These are phyloP conservation scores for Geopemphigus sp. DNA, from an alignment of 1,140 invertebrate species.

Conservation along the genomic window DNA sequence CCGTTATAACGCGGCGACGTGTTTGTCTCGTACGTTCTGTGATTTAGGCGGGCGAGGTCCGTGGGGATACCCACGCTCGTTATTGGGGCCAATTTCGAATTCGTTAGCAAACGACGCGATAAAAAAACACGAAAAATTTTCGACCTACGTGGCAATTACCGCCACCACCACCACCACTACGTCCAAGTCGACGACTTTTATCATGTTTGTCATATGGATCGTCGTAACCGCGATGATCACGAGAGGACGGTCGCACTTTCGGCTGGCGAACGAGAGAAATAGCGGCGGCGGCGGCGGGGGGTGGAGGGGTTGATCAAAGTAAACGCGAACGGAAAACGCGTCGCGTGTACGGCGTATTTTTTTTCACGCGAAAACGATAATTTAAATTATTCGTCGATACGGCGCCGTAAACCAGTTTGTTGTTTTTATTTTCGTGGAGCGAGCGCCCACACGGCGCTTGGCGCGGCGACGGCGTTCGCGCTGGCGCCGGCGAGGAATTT, in stretches of 20 bases:
- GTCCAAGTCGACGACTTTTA: neutral
- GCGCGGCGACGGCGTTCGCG: neutral
- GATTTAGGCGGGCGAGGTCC: neutral
- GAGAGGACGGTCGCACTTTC: neutral
- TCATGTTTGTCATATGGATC: constrained; percentile 1
- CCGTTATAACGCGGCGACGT: neutral
- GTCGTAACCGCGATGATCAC: too few species aligned
- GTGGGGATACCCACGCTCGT: constrained; percentile 3
- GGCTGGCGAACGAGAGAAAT: neutral
- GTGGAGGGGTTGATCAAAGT: neutral
- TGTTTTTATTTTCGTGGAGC: neutral
- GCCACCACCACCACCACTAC: too few species aligned
- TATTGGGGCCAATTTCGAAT: constrained; percentile 34
- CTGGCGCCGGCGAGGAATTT: constrained; percentile 12
- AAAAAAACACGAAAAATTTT: constrained; percentile 34
- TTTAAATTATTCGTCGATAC: constrained; percentile 32
- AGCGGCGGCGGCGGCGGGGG: too few species aligned
- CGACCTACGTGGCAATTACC: constrained; percentile 29
- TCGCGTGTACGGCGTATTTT: neutral
- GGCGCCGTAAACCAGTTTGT: constrained; percentile 26
- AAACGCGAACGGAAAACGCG: neutral
- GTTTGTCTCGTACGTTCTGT: neutral
- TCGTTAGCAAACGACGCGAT: constrained; percentile 15
- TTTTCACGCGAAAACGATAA: constrained; percentile 20
- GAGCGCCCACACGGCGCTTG: constrained; percentile 31